These are phyloP conservation scores for Geodia barretti DNA, from an alignment of 37 sponge, comb jelly and placozoan genomes.

Conservation along the genomic window DNA sequence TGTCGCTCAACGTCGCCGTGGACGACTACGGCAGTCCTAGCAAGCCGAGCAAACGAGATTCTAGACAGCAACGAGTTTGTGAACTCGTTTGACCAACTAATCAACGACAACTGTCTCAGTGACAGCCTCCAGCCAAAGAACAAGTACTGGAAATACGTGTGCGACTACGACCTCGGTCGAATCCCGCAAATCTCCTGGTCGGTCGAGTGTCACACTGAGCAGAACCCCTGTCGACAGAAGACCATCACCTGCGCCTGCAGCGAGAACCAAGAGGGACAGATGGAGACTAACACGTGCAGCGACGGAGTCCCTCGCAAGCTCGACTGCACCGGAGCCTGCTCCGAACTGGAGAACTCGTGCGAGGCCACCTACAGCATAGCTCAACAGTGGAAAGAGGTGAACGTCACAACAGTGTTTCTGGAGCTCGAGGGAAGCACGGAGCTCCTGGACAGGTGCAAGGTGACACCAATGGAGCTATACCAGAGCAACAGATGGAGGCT, in stretches of 20 bases:
- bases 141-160: constrained; percentile 35
- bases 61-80: not conserved
- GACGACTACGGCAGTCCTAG: not conserved
- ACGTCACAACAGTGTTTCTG: not conserved
- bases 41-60: not conserved
- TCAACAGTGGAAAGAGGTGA: not conserved
- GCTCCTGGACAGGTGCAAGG: not conserved
- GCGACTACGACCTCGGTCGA: constrained; percentile 57
- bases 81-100: not conserved
- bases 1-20: not conserved
- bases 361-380: not conserved
- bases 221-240: not conserved
- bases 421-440: not conserved
- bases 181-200: constrained; percentile 48
- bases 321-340: not conserved
- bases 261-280: no score
- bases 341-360: not conserved
- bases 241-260: not conserved
- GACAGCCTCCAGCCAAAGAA: not conserved
- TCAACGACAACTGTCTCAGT: not conserved
- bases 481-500: not conserved
- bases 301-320: not conserved
- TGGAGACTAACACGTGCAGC: not conserved
- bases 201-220: constrained; percentile 3
- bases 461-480: not conserved